These are phyloP conservation scores for Tylochromis polylepis DNA, from an alignment of 2,113 vertebrate species.

Conservation along the genomic window DNA sequence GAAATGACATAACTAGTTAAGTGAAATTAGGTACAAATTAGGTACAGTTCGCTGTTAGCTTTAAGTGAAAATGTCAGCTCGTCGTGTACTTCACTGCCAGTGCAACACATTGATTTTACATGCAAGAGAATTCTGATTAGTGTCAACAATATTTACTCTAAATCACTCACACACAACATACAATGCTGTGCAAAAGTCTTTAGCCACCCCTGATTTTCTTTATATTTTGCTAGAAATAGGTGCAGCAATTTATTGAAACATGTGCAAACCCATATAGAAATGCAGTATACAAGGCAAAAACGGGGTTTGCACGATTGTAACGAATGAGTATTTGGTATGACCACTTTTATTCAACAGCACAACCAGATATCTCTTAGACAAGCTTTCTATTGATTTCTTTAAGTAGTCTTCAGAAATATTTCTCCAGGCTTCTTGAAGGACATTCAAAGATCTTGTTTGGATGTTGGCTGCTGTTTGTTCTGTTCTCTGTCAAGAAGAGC, in stretches of 20 bases:
- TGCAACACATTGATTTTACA: not conserved
- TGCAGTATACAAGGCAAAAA: not conserved
- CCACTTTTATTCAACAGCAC: not conserved
- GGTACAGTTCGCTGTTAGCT: fast-evolving
- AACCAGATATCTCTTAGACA: too few species aligned
- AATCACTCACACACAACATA: not conserved
- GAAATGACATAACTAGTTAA: not conserved
- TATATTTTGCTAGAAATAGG: not conserved
- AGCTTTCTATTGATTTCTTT: not conserved
- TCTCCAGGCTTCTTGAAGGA: not conserved
- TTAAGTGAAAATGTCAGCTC: not conserved
- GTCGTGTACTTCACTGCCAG: not conserved
- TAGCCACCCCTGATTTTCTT: not conserved
- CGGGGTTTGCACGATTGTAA: not conserved
- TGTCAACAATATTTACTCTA: not conserved
- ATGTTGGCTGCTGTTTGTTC: not conserved
- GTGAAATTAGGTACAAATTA: fast-evolving
- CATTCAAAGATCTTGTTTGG: fast-evolving
- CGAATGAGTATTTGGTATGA: not conserved
- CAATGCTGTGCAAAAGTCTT: not conserved
- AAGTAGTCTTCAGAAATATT: not conserved
- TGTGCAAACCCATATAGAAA: too few species aligned
- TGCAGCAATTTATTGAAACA: not conserved
- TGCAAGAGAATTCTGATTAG: fast-evolving
- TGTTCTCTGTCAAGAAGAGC: not conserved